A percentile compares a stretch with the other conserved stretches of the same genome.
These are phyloP conservation scores for Phylloscopus whistleri DNA, from an alignment of 2,113 vertebrate species.

Conservation along the genomic window DNA sequence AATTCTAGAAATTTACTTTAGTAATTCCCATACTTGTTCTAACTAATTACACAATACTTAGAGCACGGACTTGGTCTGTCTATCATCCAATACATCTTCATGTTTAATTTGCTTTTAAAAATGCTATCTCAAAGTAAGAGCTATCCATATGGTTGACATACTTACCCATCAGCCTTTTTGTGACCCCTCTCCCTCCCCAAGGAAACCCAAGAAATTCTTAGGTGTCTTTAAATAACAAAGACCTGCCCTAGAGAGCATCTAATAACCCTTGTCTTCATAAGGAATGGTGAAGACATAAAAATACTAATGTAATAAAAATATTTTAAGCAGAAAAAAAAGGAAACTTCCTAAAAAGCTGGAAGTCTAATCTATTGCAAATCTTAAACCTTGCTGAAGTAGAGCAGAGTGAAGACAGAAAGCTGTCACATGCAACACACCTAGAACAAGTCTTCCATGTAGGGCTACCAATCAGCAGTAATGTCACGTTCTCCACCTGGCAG, in stretches of 20 bases:
- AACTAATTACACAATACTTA: not conserved
- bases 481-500: slow-evolving; percentile 16
- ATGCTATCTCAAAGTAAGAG: not conserved
- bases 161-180: not conserved
- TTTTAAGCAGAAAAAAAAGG: not conserved
- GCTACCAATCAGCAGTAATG: slow-evolving; percentile 73
- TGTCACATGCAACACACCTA: slow-evolving; percentile 34
- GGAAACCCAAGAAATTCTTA: not conserved
- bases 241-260: not conserved
- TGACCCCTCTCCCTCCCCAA: not conserved
- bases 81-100: not conserved
- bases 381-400: not conserved
- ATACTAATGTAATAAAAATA: not conserved
- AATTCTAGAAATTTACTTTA: not conserved
- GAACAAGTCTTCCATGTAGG: slow-evolving; percentile 68
- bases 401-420: not conserved
- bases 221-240: not conserved
- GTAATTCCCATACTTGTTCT: not conserved
- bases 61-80: not conserved
- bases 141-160: not conserved
- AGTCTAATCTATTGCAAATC: not conserved
- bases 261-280: not conserved
- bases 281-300: not conserved
- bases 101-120: not conserved
- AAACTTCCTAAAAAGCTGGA: not conserved